These are phyloP conservation scores for Rhea pennata DNA, from an alignment of 2,113 vertebrate species.

Conservation along the genomic window DNA sequence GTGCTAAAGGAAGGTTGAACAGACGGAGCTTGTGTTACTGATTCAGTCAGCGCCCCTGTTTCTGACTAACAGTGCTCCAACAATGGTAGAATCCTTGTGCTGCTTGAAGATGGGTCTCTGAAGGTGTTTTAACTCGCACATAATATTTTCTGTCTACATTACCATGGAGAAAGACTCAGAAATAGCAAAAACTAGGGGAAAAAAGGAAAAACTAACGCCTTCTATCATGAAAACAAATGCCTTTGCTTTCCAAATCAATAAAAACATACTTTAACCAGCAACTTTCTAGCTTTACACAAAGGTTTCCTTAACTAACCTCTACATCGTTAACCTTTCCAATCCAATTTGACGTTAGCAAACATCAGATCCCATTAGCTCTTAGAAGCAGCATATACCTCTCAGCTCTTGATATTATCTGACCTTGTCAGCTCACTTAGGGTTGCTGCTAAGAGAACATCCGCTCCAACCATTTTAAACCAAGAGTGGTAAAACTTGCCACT, in stretches of 20 bases:
- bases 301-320: neutral
- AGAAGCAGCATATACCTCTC: neutral
- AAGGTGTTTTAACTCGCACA: neutral
- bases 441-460: neutral
- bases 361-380: neutral
- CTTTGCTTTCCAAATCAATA: neutral
- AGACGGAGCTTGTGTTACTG: neutral
- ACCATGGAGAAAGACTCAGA: neutral
- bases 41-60: too few relatives aligned
- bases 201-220: neutral
- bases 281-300: neutral
- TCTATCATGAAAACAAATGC: neutral
- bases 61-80: neutral
- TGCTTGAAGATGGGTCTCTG: neutral
- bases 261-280: neutral
- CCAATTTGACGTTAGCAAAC: neutral
- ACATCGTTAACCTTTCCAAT: too few relatives aligned
- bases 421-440: neutral
- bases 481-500: neutral
- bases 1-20: too few relatives aligned
- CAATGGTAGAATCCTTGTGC: neutral
- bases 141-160: neutral
- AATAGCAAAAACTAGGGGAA: neutral
- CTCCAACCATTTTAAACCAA: neutral
- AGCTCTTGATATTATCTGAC: neutral